Evolutionary conservation across 2,113 vertebrate species (phyloP).

Genomic region (Indicator indicator): DNA sequence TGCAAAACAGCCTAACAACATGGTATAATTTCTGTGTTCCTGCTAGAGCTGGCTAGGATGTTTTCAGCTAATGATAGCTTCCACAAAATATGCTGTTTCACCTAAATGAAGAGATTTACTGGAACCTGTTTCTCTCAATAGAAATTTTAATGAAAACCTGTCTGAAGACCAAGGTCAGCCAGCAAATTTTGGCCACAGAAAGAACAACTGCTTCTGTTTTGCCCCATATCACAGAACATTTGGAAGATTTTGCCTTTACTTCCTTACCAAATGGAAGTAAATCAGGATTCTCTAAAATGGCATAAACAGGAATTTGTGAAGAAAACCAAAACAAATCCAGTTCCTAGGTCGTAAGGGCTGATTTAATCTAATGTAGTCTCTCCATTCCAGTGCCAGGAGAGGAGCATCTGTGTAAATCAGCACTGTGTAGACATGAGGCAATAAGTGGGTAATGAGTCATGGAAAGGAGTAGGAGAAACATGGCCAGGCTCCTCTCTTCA

Average conservation of each 20-base stretch:
- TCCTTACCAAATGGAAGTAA: neutral
- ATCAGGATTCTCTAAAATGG: neutral
- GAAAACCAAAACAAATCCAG: neutral
- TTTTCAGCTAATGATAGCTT: conserved; percentile 4
- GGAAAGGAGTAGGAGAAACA: neutral
- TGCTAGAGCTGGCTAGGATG: neutral
- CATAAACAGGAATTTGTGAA: neutral
- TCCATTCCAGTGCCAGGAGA: neutral
- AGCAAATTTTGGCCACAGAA: neutral
- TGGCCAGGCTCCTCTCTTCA: neutral
- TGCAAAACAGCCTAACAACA: conserved; percentile 14
- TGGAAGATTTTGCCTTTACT: neutral
- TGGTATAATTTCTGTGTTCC: neutral
- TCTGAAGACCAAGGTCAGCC: neutral
- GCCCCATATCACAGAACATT: neutral
- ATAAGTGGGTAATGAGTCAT: neutral
- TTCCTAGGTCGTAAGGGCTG: neutral
- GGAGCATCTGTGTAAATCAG: fast-evolving
- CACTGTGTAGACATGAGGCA: neutral
- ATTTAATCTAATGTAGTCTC: neutral
- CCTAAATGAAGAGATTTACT: neutral
- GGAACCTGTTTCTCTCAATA: neutral
- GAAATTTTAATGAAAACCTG: neutral
- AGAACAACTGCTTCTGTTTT: neutral
- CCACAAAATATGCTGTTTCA: conserved; percentile 13